A percentile compares a stretch with the other conserved stretches of the same genome.
phyloP scores from a whole-genome alignment of 2,888 invertebrate species.

The Listrodromus nycthemerus region DNA sequence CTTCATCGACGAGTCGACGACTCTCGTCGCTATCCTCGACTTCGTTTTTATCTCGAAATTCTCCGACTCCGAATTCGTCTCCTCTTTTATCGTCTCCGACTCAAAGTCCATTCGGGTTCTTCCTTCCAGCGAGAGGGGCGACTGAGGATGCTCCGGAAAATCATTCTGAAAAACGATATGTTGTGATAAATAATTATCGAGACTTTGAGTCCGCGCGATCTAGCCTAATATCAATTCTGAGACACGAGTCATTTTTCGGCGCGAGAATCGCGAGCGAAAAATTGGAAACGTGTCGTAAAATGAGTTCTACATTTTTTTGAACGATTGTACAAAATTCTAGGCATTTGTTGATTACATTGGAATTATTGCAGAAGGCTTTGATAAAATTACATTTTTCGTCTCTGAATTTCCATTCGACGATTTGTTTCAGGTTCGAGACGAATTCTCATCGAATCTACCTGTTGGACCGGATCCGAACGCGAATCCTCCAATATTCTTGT shows the following conservation, averaged over 20 bases:
- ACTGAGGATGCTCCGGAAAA: conserved; percentile 76
- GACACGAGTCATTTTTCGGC: background rate
- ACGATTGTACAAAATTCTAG: too few species aligned
- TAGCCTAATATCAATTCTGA: background rate
- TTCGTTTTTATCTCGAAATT: conserved; percentile 54
- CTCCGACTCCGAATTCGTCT: conserved; percentile 68
- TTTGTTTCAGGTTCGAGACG: too few species aligned
- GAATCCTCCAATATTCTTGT: too few species aligned
- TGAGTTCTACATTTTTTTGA: too few species aligned
- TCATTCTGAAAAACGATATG: conserved; percentile 80
- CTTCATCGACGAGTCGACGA: conserved; percentile 41
- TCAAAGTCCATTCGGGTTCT: conserved; percentile 72
- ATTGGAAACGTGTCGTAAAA: background rate
- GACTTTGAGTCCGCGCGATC: background rate
- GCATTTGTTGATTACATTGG: too few species aligned
- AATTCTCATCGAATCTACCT: too few species aligned
- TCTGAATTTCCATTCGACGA: too few species aligned
- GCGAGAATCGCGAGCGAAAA: background rate
- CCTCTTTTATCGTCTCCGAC: conserved; percentile 73
- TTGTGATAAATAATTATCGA: conserved; percentile 77
- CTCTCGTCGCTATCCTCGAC: conserved; percentile 30
- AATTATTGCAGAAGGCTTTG: background rate
- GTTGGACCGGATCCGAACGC: too few species aligned
- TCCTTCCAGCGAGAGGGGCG: conserved; percentile 74
- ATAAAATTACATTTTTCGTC: too few species aligned